Percentiles rank a stretch among this genome's conserved stretches.
phyloP scores from a whole-genome alignment of 2,797 vertebrate genomes.

The Epinephelus coioides region DNA sequence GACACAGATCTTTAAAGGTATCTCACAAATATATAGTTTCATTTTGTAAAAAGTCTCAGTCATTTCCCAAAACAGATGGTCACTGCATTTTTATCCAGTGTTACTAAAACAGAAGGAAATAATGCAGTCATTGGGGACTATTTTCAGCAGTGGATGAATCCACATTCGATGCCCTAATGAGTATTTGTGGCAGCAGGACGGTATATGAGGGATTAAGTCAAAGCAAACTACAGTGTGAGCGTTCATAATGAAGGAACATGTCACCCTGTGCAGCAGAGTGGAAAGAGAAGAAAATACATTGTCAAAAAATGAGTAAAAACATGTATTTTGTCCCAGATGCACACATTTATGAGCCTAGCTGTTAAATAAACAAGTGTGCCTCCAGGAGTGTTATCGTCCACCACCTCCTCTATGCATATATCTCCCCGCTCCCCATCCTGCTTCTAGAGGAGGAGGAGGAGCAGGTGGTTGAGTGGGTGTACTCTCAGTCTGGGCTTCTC shows the following conservation, averaged over 20 bases:
- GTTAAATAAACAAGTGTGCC: conserved; percentile 17
- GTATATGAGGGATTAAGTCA: too few species aligned
- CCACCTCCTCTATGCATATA: neutral
- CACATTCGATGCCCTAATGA: neutral
- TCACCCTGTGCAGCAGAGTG: neutral
- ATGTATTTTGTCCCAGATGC: neutral
- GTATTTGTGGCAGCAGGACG: too few species aligned
- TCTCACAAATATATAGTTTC: too few species aligned
- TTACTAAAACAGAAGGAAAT: too few species aligned
- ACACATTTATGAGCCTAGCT: neutral
- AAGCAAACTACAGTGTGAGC: too few species aligned
- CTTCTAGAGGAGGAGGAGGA: conserved; percentile 51
- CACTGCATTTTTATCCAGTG: too few species aligned
- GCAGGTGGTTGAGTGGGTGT: conserved; percentile 80
- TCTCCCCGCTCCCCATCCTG: neutral
- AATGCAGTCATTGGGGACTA: too few species aligned
- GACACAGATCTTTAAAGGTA: too few species aligned
- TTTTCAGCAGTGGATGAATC: too few species aligned
- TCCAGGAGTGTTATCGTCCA: conserved; percentile 7
- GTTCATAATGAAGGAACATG: neutral
- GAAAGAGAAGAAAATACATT: neutral
- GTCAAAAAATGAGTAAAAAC: neutral
- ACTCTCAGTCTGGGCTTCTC: conserved; percentile 47
- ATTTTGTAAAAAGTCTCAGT: too few species aligned
- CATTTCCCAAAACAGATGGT: too few species aligned